A percentile compares a stretch with the other conserved stretches of the same genome.
Conservation (phyloP, 2,113 vertebrate species). For the Anser brachyrhynchus region DNA sequence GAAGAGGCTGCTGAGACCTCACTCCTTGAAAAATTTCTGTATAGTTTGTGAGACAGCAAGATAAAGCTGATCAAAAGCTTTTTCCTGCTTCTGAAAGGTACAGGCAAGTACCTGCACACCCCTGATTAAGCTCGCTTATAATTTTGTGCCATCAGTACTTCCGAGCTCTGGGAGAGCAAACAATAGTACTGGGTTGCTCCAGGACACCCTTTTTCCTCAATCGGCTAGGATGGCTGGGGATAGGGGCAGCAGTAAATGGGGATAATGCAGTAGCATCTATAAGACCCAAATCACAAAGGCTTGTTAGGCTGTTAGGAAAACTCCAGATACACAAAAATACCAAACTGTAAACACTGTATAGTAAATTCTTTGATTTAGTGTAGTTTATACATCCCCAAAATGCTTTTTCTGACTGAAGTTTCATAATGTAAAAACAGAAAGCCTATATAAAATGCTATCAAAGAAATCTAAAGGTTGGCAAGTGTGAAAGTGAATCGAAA, state of each 20-base stretch:
- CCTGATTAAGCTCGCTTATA: neutral
- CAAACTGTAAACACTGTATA: neutral
- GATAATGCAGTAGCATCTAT: neutral
- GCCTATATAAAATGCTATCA: neutral
- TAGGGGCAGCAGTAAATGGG: neutral
- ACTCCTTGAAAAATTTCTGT: neutral
- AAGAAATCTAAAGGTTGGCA: neutral
- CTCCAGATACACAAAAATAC: neutral
- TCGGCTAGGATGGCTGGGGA: neutral
- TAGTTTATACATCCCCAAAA: neutral
- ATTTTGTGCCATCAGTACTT: neutral
- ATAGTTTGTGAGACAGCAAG: neutral
- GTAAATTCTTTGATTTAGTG: neutral
- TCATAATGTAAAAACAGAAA: neutral
- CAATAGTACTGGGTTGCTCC: neutral
- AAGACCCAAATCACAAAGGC: neutral
- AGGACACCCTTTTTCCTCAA: neutral
- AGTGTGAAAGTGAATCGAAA: neutral
- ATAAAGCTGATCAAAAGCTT: constrained; percentile 26
- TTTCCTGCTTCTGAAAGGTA: neutral
- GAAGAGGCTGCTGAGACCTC: neutral
- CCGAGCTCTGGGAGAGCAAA: fast-evolving
- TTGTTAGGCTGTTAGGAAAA: neutral
- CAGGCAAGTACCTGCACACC: neutral
- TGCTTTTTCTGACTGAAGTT: neutral